Percentiles rank a stretch among this genome's conserved stretches.
phyloP scores from a whole-genome alignment of 92 coral and sea anemone species.

The Porites lobata region DNA sequence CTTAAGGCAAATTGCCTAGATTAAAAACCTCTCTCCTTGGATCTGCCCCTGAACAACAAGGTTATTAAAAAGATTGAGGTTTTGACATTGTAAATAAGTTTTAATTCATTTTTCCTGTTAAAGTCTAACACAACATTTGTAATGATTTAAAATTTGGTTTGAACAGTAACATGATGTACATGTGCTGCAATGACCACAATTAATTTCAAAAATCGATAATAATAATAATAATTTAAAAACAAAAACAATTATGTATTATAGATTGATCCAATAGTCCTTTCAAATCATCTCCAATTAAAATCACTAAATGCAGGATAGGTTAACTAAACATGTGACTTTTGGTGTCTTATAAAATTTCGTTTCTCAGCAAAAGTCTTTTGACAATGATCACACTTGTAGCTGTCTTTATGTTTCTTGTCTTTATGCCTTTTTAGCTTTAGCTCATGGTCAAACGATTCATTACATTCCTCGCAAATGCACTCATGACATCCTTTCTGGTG shows the following conservation, averaged over 20 bases:
- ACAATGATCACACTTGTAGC: slow-evolving; percentile 60
- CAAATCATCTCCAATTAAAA: slow-evolving; percentile 20
- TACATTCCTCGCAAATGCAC: slow-evolving; percentile 59
- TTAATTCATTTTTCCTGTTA: slow-evolving; percentile 9
- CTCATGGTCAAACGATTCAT: slow-evolving; percentile 55
- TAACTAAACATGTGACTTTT: slow-evolving; percentile 44
- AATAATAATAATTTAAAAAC: slow-evolving; percentile 9
- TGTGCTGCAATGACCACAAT: slow-evolving; percentile 13
- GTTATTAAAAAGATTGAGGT: slow-evolving; percentile 10
- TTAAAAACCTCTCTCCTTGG: slow-evolving; percentile 21
- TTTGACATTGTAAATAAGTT: slow-evolving; percentile 11
- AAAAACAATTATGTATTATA: slow-evolving; percentile 22
- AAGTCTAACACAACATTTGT: slow-evolving; percentile 1
- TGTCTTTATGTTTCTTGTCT: slow-evolving; percentile 51
- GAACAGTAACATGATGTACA: too few species aligned
- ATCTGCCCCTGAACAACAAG: background rate
- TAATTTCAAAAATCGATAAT: slow-evolving; percentile 29
- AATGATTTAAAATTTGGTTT: too few species aligned
- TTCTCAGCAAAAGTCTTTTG: slow-evolving; percentile 57
- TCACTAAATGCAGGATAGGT: slow-evolving; percentile 19
- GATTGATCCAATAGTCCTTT: slow-evolving; percentile 25
- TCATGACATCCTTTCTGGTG: slow-evolving; percentile 60
- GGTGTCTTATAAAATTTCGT: slow-evolving; percentile 69
- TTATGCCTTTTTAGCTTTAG: slow-evolving; percentile 59
- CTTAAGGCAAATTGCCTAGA: slow-evolving; percentile 26